Percentiles rank a stretch among this genome's conserved stretches.
These are phyloP conservation scores for Saturnia japonica DNA, from an alignment of 2,888 invertebrate genomes.

Conservation along the genomic window DNA sequence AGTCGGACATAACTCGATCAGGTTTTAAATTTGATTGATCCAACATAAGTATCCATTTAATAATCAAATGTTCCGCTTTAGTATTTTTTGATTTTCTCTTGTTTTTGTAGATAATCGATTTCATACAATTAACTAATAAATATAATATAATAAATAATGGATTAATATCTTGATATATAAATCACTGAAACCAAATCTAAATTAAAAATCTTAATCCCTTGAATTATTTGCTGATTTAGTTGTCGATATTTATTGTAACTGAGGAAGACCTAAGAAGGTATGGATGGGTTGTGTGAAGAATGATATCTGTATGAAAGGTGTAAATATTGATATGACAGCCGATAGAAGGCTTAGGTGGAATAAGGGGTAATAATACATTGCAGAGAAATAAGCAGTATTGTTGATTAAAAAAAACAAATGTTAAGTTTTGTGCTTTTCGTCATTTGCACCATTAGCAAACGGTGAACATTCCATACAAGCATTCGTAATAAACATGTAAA, in stretches of 20 bases:
- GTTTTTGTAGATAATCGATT: conserved; percentile 70
- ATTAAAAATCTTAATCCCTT: background rate
- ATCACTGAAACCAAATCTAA: background rate
- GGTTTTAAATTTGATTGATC: conserved; percentile 81
- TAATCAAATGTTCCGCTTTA: conserved; percentile 74
- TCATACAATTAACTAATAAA: conserved; percentile 60
- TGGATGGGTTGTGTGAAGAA: too few species aligned
- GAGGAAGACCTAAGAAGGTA: too few species aligned
- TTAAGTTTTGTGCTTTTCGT: background rate
- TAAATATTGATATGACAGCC: too few species aligned
- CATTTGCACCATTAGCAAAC: background rate
- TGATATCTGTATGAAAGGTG: too few species aligned
- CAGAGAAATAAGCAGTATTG: too few species aligned
- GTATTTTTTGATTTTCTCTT: conserved; percentile 61
- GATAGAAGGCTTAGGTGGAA: too few species aligned
- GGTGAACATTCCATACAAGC: background rate
- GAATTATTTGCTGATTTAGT: background rate
- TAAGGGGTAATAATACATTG: too few species aligned
- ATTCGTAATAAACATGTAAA: background rate
- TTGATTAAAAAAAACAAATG: too few species aligned
- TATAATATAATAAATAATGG: too few species aligned
- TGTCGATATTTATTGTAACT: too few species aligned
- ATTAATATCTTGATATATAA: conserved; percentile 32
- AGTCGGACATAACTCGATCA: conserved; percentile 75
- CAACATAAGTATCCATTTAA: conserved; percentile 81